Evolutionary conservation across 2,888 invertebrate genomes (phyloP), one percentile per base, ranked within the genome.

Genomic region (Ennomos fuscantarius): DNA sequence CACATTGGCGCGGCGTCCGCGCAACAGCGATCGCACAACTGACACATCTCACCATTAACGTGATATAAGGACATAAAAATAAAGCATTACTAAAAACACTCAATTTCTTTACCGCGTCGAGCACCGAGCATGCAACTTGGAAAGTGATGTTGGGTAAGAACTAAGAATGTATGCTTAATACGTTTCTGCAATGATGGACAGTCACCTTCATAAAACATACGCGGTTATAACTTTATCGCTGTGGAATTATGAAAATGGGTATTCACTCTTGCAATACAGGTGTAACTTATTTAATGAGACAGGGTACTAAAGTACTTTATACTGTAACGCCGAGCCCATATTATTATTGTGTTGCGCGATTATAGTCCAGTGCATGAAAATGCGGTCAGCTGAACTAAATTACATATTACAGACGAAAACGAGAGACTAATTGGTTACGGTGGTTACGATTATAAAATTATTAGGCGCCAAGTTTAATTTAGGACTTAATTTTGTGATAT

Each of bases 51-150:
- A 69, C 68, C 68, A 68, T 55, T 72, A 70, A 74, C 89, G 82
- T 84, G 85, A 76, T 79, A 67, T 85, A 86, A 89, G 88, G 89
- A 86, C 86, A 82, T 84, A 73, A 83, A 81, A 76, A 79, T 76
- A 50, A 77, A 80, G 77, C 81, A 84, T 84, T 83, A 84, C 84
- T 79, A 40, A 81, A 88, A 80, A 74, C 74, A 77, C 76, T 80
- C 74, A 74, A 81, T 84, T 82, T 81, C 79, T 82, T 81, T 73
- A 74, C 70, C 71, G 75, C 76, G 70, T 64, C 74, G 63, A 70
- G 71, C 73, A 76, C 76, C 76, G 73, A 79, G 78, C 77, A 75
- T 80, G 79, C 81, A 79, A 80, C 78, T 76, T 77, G 69, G 81
- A 84, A 82, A 81, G 81, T 78, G 69, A 62, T 68, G 76, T 89